These are phyloP conservation scores for Pipra filicauda DNA, from an alignment of 2,113 vertebrate genomes.

Conservation along the genomic window DNA sequence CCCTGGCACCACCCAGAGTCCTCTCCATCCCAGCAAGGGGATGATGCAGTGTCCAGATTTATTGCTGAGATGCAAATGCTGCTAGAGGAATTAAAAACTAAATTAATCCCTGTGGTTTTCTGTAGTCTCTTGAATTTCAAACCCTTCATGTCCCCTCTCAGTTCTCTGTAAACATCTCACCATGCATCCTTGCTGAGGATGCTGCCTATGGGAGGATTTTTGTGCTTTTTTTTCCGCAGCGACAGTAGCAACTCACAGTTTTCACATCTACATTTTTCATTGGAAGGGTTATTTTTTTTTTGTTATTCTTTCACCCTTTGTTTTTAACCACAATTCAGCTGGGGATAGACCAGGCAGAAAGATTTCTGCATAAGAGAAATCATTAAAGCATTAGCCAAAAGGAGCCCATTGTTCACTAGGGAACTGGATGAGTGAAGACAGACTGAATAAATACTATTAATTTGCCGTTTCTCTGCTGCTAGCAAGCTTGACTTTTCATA, in stretches of 20 bases:
- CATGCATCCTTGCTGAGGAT: background rate
- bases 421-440: background rate
- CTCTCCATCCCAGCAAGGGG: background rate
- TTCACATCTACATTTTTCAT: background rate
- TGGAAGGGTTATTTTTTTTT: rapidly evolving
- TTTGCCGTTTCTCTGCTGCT: background rate
- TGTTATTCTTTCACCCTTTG: background rate
- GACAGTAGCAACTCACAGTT: background rate
- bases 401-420: background rate
- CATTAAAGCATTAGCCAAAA: background rate
- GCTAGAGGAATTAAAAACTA: background rate
- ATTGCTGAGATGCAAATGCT: background rate
- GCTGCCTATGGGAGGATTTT: background rate
- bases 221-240: background rate
- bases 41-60: background rate
- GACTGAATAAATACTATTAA: slow-evolving; percentile 6
- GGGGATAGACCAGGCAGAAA: background rate
- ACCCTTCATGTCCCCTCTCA: background rate
- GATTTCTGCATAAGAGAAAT: background rate
- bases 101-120: background rate
- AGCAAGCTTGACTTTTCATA: background rate
- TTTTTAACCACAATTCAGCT: background rate
- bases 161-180: background rate
- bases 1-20: background rate
- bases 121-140: background rate